Conservation (phyloP, 1,140 invertebrate genomes). For the Frieseomelitta varia region DNA sequence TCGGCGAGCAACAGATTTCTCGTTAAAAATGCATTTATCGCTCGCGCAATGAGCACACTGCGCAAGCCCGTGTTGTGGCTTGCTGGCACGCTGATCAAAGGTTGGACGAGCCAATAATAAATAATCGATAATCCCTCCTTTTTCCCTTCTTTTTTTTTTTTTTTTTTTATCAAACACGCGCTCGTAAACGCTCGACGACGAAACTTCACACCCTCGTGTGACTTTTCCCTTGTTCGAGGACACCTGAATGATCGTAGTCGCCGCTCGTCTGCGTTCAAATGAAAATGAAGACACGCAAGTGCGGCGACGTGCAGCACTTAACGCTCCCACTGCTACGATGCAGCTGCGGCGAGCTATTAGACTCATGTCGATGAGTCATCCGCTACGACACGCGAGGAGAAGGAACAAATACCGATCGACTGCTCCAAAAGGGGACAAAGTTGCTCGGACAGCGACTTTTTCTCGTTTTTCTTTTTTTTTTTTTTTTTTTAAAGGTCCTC, state of each 20-base stretch:
- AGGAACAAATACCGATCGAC: not conserved
- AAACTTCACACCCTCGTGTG: too few relatives aligned
- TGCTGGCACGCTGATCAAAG: constrained; percentile 16
- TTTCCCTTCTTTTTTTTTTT: too few relatives aligned
- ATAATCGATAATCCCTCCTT: constrained; percentile 1
- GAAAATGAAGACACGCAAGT: not conserved
- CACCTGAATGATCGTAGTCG: too few relatives aligned
- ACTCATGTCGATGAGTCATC: constrained; percentile 42
- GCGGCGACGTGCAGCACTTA: not conserved
- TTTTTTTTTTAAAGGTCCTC: constrained; percentile 23
- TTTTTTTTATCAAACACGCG: not conserved
- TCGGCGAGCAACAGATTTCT: not conserved
- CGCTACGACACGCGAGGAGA: not conserved
- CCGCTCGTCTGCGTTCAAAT: too few relatives aligned
- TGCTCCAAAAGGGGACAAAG: too few relatives aligned
- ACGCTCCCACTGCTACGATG: constrained; percentile 1
- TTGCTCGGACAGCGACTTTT: too few relatives aligned
- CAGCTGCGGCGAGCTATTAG: constrained; percentile 35
- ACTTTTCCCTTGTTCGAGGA: too few relatives aligned
- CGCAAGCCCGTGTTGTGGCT: not conserved
- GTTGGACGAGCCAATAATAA: constrained; percentile 45
- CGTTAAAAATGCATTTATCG: constrained; percentile 24
- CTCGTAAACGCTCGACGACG: too few relatives aligned
- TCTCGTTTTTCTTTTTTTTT: too few relatives aligned
- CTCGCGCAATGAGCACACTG: constrained; percentile 8